phyloP scores from a whole-genome alignment of 1,140 invertebrate species.

The Brachionus asplanchnoidis region DNA sequence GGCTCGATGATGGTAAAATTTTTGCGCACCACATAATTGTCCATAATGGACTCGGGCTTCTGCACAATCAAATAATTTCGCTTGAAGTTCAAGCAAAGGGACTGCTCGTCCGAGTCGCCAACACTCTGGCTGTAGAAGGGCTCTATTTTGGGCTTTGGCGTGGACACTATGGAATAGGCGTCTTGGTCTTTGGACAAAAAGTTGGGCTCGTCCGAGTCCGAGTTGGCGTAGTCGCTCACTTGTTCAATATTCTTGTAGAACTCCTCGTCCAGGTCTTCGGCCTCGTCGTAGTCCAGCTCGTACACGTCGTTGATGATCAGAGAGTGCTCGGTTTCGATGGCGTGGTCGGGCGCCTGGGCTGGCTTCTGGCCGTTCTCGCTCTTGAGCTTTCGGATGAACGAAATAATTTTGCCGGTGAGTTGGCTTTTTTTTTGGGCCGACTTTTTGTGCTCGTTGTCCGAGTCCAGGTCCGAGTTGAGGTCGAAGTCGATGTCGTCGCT shows the following conservation, averaged over 20 bases:
- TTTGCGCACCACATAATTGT: constrained; percentile 5
- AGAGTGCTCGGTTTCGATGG: not conserved
- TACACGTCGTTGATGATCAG: not conserved
- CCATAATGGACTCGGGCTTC: not conserved
- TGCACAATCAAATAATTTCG: not conserved
- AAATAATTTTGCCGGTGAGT: constrained; percentile 31
- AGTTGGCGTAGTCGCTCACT: constrained; percentile 31
- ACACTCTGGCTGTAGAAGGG: not conserved
- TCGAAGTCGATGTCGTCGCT: constrained; percentile 7
- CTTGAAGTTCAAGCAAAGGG: not conserved
- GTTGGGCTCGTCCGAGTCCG: constrained; percentile 28
- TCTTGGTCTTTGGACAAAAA: constrained; percentile 36
- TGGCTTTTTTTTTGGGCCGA: not conserved
- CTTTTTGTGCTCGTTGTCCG: constrained; percentile 26
- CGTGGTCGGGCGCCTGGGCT: not conserved
- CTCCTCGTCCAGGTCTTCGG: constrained; percentile 8
- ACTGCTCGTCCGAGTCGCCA: not conserved
- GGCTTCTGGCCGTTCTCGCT: not conserved
- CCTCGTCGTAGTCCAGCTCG: constrained; percentile 2
- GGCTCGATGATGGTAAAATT: not conserved
- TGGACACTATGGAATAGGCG: constrained; percentile 35
- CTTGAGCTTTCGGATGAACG: constrained; percentile 3
- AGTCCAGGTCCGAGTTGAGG: not conserved
- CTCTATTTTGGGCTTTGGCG: constrained; percentile 33
- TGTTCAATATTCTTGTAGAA: constrained; percentile 30